Base-by-base conservation (phyloP, 1,140 invertebrate genomes). In the Sycophaga agraensis region DNA sequence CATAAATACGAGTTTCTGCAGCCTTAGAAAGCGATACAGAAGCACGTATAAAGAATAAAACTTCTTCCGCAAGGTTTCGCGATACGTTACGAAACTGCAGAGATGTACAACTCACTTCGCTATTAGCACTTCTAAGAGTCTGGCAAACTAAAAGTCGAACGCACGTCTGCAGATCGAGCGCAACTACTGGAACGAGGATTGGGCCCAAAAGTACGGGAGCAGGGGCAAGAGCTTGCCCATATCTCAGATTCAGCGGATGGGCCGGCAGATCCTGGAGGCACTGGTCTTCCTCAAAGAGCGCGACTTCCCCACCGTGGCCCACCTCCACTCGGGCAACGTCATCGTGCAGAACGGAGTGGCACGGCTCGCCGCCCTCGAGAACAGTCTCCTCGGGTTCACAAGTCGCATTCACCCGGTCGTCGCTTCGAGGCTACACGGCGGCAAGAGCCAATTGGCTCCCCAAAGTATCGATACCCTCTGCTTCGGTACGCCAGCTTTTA, bases 291-390 rank as follows among this genome's bases (percentile, higher is more conserved):
- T 96, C 1, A 88, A 91, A 70, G 91, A 93, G 65, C 88, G 91
- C 68, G 91, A 92, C 26, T 95, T 95, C 77, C 93, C 93, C 6
- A 86, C 87, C 4, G 92, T 92, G 66, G 86, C 88, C 31, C 91
- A 96, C 81, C 79, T 97, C 45, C 93, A 96, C 76, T 89, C 91
- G 24, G 93, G 93, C 26, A 97, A 97, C 81, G 87, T 96, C 8
- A 90, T 96, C 63, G 83, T 96, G 19, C 92, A 96, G 70, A 94
- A 95, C 76, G 93, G 93, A 2, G 91, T 94, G 0, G 92, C 92
- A 14, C 83, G 87, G 73, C 77, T 95, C 62, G 89, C 91, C 26
- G 91, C 91, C 0, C 73, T 94, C 48, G 93, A 94, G 78, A 94
- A 94, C 73, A 89, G 89, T 0, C 76, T 95, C 31, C 83, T 94